phyloP scores from a whole-genome alignment of 2,113 vertebrate genomes.

The human (Homo sapiens) region GRCh38 chr1:29003501-29004000 shows the following conservation, averaged over 20 bases:
- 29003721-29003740: not conserved
- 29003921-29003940: too few species aligned
- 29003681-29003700: not conserved
- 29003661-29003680: not conserved
- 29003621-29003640: not conserved
- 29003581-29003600: not conserved
- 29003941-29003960: too few species aligned
- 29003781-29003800: conserved; percentile 24
- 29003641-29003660: not conserved
- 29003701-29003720: not conserved
- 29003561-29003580: not conserved
- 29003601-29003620: not conserved
- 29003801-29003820: too few species aligned
- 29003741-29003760: not conserved
- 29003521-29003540: not conserved
- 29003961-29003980: too few species aligned
- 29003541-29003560: not conserved
- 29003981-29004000: too few species aligned
- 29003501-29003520: not conserved
- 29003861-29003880: too few species aligned
- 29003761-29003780: not conserved
- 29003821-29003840: too few species aligned
- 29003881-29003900: too few species aligned
- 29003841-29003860: too few species aligned
- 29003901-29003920: too few species aligned